A percentile compares a stretch with the other conserved stretches of the same genome.
phyloP scores from a whole-genome alignment of 2,888 invertebrate species.

The Tachystola acroxantha region DNA sequence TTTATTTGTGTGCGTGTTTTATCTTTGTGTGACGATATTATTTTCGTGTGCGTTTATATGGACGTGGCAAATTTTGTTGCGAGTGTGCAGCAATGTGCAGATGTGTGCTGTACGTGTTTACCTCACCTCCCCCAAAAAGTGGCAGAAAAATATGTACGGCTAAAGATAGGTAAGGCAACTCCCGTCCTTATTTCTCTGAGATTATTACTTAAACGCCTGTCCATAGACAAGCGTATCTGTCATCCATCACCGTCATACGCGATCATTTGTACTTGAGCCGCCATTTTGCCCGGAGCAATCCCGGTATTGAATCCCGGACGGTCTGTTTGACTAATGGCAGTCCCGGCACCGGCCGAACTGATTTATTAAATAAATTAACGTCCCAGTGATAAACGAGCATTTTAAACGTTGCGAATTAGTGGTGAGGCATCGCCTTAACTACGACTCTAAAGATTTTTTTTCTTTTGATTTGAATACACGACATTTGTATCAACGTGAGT shows the following conservation, averaged over 20 bases:
- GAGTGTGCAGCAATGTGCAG: too few relatives aligned
- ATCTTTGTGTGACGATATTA: too few relatives aligned
- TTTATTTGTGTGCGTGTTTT: too few relatives aligned
- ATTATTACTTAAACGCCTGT: slow-evolving; percentile 31
- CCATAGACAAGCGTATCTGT: slow-evolving; percentile 24
- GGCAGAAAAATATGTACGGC: too few relatives aligned
- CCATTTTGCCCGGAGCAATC: slow-evolving; percentile 38
- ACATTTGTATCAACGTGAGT: too few relatives aligned
- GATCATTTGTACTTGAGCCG: slow-evolving; percentile 50
- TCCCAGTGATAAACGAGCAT: slow-evolving; percentile 52
- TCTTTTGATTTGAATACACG: slow-evolving; percentile 22
- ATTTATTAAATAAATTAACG: slow-evolving; percentile 73
- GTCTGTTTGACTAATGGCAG: slow-evolving; percentile 56
- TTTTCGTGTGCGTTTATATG: too few relatives aligned
- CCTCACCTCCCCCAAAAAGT: neutral
- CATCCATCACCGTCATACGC: slow-evolving; percentile 65
- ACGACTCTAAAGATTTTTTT: slow-evolving; percentile 20
- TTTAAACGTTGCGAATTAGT: slow-evolving; percentile 41
- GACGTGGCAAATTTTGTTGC: too few relatives aligned
- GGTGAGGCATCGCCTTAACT: slow-evolving; percentile 25
- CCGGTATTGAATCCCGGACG: slow-evolving; percentile 33
- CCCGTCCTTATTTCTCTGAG: too few relatives aligned
- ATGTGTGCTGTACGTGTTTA: too few relatives aligned
- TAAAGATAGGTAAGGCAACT: too few relatives aligned
- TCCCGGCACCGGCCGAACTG: slow-evolving; percentile 48